Conservation (phyloP, 2,113 vertebrate species). For the Xenus cinereus region DNA sequence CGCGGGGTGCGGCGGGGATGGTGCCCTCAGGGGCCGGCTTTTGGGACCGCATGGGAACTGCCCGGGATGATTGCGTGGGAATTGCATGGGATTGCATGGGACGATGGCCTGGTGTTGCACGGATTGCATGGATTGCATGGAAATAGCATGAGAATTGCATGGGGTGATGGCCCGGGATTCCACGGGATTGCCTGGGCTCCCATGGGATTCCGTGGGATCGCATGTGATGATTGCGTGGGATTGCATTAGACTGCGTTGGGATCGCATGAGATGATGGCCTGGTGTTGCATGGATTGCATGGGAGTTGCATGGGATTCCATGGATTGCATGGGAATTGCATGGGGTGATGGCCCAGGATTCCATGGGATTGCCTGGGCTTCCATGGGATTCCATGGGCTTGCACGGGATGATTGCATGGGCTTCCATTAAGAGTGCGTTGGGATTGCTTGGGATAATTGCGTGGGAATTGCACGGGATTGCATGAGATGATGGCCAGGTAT, state of each 20-base stretch:
- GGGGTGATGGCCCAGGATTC: not conserved
- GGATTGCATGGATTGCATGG: not conserved
- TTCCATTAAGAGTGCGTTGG: no score
- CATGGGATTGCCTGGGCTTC: not conserved
- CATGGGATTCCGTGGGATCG: no score
- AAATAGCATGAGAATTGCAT: not conserved
- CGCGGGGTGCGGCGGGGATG: rapidly evolving
- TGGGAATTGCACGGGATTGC: not conserved
- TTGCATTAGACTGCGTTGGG: not conserved
- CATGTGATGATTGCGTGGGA: not conserved
- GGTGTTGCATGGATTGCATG: not conserved
- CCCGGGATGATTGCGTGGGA: not conserved
- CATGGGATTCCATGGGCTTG: not conserved
- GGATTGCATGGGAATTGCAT: not conserved
- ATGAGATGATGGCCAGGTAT: not conserved
- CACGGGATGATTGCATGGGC: not conserved
- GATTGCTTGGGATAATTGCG: no score
- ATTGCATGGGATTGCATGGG: not conserved
- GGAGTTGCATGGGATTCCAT: not conserved
- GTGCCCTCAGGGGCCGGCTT: not conserved
- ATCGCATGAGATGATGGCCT: no score
- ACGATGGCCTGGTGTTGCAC: not conserved
- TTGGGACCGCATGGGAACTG: not conserved
- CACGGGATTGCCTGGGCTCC: not conserved
- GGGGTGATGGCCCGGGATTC: not conserved